Base-by-base conservation (phyloP, 2,113 vertebrate species). In the Colistium nudipinnis region DNA sequence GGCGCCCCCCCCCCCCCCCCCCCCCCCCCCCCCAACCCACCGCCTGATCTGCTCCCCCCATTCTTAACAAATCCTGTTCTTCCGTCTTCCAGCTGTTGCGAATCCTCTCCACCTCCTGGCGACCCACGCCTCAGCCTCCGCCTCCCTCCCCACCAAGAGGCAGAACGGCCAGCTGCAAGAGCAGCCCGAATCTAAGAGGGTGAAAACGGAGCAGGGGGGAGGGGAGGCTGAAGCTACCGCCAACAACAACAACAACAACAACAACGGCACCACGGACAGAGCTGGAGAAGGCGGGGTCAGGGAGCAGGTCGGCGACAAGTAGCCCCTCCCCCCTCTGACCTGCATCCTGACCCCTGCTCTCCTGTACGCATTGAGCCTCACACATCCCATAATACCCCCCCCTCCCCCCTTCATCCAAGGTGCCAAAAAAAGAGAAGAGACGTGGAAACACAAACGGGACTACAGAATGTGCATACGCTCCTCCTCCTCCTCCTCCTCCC, bases 31-130 rank as follows among this genome's bases (percentile, higher is more conserved):
- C n/a, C n/a, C n/a, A n/a, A n/a, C n/a, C n/a, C n/a, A n/a, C n/a
- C n/a, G n/a, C n/a, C n/a, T n/a, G n/a, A n/a, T n/a, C n/a, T n/a
- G n/a, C n/a, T n/a, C n/a, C n/a, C n/a, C 1, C 41, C 4, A n/a
- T 43, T 16, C 20, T 43, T n/a, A 47, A 2, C 16, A 14, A 53
- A 57, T 22, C 16, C 20, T 16, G 4, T 30, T n/a, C 28, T 30
- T 44, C 6, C 49, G 11, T 57, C 11, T 17, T 44, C 1, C 90
- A 95, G 95, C 95, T 62, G 92, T 93, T 22, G 95, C 96, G 0
- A 99, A 95, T 80, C 96, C 97, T 4, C 91, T 99, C 62, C 97
- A 98, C 71, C 94, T 99, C 91, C 82, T 98, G 76, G 97, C 97
- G 0, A 94, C 96, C 24, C 97, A 98, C 1, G 97, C 97, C 0